Conservation (phyloP, 1,140 invertebrate genomes). For the Drosophila sp. region DNA sequence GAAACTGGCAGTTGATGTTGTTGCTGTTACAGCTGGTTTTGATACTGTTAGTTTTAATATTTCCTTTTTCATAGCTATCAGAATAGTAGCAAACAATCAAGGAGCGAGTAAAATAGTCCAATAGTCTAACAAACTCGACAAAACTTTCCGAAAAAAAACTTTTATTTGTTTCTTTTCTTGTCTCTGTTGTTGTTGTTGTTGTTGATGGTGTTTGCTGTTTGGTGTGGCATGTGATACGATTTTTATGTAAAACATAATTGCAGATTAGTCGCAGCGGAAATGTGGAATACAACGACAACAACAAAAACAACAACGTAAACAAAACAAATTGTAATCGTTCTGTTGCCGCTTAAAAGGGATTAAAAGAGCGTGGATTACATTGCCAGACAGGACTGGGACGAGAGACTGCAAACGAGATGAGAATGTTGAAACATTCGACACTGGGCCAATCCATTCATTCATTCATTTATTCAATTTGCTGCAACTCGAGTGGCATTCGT, state of each 20-base stretch:
- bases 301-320: slow-evolving; percentile 39
- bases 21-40: slow-evolving; percentile 16
- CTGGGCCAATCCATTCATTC: slow-evolving; percentile 13
- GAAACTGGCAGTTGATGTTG: slow-evolving; percentile 30
- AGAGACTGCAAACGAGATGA: neutral
- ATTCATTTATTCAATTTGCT: neutral
- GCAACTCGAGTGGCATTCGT: slow-evolving; percentile 5
- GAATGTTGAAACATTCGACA: slow-evolving; percentile 15
- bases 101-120: slow-evolving; percentile 28
- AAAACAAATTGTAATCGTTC: slow-evolving; percentile 76
- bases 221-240: slow-evolving; percentile 66
- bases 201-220: slow-evolving; percentile 25
- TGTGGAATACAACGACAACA: slow-evolving; percentile 54
- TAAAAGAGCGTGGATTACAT: slow-evolving; percentile 43
- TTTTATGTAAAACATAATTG: slow-evolving; percentile 82
- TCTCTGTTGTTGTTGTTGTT: slow-evolving; percentile 6
- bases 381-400: neutral
- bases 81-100: slow-evolving; percentile 62
- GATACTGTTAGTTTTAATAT: slow-evolving; percentile 5
- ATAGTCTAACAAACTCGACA: slow-evolving; percentile 45
- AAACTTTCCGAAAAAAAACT: slow-evolving; percentile 62
- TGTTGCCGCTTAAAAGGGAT: slow-evolving; percentile 75
- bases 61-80: slow-evolving; percentile 46
- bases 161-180: slow-evolving; percentile 17
- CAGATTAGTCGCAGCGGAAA: slow-evolving; percentile 76